Conservation (phyloP, 2,888 invertebrate species). For the Marasmarcha lunaedactyla region DNA sequence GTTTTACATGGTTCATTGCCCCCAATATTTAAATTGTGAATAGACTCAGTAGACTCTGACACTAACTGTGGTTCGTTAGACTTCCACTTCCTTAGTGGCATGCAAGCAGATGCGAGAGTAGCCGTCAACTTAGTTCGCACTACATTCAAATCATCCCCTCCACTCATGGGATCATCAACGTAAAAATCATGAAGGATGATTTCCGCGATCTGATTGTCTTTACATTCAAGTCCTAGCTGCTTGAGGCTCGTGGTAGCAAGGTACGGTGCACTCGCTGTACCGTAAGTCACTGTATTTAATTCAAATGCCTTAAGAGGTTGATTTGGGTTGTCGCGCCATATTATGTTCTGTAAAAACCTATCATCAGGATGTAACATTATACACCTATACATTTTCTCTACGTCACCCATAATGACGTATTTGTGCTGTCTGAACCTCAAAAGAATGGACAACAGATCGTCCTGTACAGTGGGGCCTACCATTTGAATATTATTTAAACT, state of each 20-base stretch:
- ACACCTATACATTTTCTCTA: conserved; percentile 20
- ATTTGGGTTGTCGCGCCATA: conserved; percentile 16
- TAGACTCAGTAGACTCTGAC: conserved; percentile 3
- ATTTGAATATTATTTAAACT: conserved; percentile 16
- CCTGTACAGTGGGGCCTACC: conserved; percentile 17
- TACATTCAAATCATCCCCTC: conserved; percentile 10
- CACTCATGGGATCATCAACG: conserved; percentile 16
- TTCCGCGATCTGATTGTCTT: conserved; percentile 9
- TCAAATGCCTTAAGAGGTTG: conserved; percentile 10
- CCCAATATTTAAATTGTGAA: conserved; percentile 12
- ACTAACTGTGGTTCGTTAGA: conserved; percentile 15
- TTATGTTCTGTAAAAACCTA: conserved; percentile 14
- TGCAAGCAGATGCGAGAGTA: conserved; percentile 14
- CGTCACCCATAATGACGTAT: conserved; percentile 14
- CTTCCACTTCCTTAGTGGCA: conserved; percentile 18
- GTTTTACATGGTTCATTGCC: conserved; percentile 8
- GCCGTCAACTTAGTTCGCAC: conserved; percentile 8
- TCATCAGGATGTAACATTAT: conserved; percentile 14
- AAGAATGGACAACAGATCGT: conserved; percentile 18
- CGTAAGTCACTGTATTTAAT: conserved; percentile 20
- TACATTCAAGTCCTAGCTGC: conserved; percentile 16
- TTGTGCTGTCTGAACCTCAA: conserved; percentile 15
- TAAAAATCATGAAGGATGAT: conserved; percentile 18
- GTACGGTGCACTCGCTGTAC: conserved; percentile 19
- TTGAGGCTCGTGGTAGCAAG: conserved; percentile 17